Evolutionary conservation across 2,888 invertebrate genomes (phyloP), one percentile per base, ranked within the genome.

Genomic region (Biston stratarius): DNA sequence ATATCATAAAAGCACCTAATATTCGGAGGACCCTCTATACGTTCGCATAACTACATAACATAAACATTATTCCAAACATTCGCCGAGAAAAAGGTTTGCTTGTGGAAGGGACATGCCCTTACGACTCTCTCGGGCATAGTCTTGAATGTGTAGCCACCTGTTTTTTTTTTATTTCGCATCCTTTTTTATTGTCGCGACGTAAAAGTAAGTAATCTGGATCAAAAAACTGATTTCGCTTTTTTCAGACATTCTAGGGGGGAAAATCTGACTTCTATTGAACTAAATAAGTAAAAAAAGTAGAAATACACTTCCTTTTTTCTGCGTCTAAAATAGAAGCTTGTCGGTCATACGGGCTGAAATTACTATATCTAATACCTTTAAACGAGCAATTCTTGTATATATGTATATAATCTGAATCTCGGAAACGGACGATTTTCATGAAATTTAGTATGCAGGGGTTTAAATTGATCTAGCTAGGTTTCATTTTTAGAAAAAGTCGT

Each of bases 61-160:
- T 73, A 67, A 69, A 72, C 72, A 72, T 72, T 68, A 65, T 71
- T 73, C 69, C 69, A 76, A 76, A 77, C 76, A 76, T 78, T 77
- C 71, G 71, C 69, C 57, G 47, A 77, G 78, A 79, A 83, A 85
- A 86, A 81, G 85, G 85, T 83, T 83, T 76, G 70, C 75, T 76
- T 77, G 76, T 78, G 76, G 77, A 79, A 84, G 83, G 85, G 83
- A 78, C 83, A 79, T 73, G 75, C 77, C 78, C 77, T 85, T 83
- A 89, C 78, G 81, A 73, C 79, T 78, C 88, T 82, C 89, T 57
- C 24, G 88, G 85, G 89, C 67, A 77, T 79, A 80, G 80, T 83
- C 74, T 73, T 69, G 79, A 76, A 77, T 80, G 76, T 82, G 80
- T 77, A 83, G 77, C 81, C 81, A 84, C 86, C 84, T 84, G 83